A percentile compares a stretch with the other conserved stretches of the same genome.
These are phyloP conservation scores for Lateolabrax maculatus DNA, from an alignment of 2,797 vertebrate genomes.

Conservation along the genomic window DNA sequence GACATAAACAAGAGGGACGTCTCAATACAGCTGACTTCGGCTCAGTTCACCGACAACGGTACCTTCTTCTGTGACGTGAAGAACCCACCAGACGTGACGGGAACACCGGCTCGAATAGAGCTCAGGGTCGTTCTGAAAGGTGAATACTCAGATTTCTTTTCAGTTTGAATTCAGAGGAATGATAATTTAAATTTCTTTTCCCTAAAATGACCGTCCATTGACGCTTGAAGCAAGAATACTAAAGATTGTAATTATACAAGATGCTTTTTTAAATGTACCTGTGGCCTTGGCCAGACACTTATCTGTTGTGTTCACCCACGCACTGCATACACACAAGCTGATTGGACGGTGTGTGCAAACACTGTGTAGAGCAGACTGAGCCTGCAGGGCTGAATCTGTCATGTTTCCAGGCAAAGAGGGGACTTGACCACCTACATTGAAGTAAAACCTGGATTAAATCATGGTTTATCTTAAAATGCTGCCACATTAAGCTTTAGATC, in stretches of 20 bases:
- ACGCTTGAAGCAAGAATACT: not conserved
- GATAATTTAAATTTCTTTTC: not conserved
- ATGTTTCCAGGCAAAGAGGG: constrained; percentile 34
- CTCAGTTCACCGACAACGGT: constrained; percentile 94
- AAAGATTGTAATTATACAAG: not conserved
- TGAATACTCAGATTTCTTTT: constrained; percentile 46
- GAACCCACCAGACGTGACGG: constrained; percentile 91
- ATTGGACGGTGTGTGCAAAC: constrained; percentile 25
- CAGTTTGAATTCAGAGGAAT: not conserved
- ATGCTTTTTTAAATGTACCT: not conserved
- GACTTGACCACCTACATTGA: too few relatives aligned
- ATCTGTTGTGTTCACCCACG: constrained; percentile 21
- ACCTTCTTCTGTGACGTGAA: constrained; percentile 94
- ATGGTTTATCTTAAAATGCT: not conserved
- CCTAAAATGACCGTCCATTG: not conserved
- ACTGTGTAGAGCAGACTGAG: not conserved
- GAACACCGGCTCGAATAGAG: constrained; percentile 86
- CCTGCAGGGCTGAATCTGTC: not conserved
- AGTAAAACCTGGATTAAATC: too few relatives aligned
- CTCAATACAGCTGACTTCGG: constrained; percentile 91
- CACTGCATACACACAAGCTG: constrained; percentile 1
- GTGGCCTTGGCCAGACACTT: constrained; percentile 2
- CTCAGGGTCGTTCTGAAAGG: constrained; percentile 93
- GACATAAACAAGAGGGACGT: constrained; percentile 94
- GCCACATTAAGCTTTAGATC: not conserved